Evolutionary conservation across 2,113 vertebrate genomes (phyloP), one percentile per base, ranked within the genome.

Genomic region (Onychostoma macrolepis): DNA sequence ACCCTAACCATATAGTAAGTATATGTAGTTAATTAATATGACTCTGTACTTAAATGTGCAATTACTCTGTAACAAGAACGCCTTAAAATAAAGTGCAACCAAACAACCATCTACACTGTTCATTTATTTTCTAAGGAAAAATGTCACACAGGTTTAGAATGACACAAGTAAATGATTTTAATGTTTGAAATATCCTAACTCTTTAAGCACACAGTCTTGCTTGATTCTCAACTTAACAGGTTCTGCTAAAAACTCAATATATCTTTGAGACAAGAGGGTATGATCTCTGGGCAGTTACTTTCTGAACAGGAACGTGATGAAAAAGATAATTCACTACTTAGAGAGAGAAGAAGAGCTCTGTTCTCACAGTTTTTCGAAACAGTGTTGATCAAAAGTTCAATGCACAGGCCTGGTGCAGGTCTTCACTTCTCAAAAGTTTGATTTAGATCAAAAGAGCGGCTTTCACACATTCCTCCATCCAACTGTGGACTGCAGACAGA

Each of bases 341-440:
- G 80, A 71, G 45, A 69, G 41, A 72, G 65, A 50, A 24, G 28
- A 71, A 10, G 56, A 81, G 13, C 43, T 61, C 78, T 82, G 65
- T 45, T 81, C n/a, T 81, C 24, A 71, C 45, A 72, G 78, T 61
- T 58, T 74, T 61, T 71, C 13, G 6, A 86, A 43, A 53, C 76
- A 48, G 78, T 56, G 85, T 43, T 72, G 65, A 86, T 81, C 45
- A 86, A 86, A 81, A 72, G 45, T 75, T 72, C 45, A 74, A 43
- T 24, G 24, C 67, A 7, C 24, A 67, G 58, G 56, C 43, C 65
- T 71, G 43, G 30, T 80, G 26, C 76, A 36, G 77, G 63, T 50
- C 21, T 38, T 24, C n/a, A 26, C 24, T n/a, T 87, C 79, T 61
- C 26, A 15, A 85, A 58, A 86, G 86, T 56, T 45, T 69, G 76